A percentile compares a stretch with the other conserved stretches of the same genome.
Evolutionary conservation across 2,888 invertebrate species (phyloP).

Genomic region (Dryocosmus kuriphilus): DNA sequence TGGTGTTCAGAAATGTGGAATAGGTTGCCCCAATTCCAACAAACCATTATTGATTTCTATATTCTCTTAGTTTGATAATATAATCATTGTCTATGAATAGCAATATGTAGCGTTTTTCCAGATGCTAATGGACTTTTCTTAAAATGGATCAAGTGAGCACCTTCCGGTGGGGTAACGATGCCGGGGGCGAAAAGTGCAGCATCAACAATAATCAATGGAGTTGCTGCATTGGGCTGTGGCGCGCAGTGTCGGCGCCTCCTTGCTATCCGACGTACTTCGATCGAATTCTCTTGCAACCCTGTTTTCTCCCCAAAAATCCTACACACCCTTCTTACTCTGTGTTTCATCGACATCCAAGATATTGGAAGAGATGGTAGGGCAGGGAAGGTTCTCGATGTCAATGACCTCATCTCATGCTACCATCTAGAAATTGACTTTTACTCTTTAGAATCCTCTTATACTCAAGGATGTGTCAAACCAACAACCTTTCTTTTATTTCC

Average conservation of each 20-base stretch:
- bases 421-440: neutral
- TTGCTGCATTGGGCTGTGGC: conserved; percentile 76
- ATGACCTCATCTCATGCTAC: neutral
- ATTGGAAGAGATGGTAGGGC: conserved; percentile 19
- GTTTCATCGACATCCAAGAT: conserved; percentile 11
- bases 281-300: conserved; percentile 64
- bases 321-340: conserved; percentile 22
- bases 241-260: conserved; percentile 71
- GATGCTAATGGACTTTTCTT: conserved; percentile 18
- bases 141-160: conserved; percentile 36
- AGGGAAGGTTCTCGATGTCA: neutral
- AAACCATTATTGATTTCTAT: neutral
- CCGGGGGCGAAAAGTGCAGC: conserved; percentile 64
- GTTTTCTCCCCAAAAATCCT: conserved; percentile 44
- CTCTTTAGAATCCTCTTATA: neutral
- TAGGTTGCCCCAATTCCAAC: neutral
- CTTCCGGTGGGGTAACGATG: conserved; percentile 47
- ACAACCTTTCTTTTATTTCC: too few species aligned
- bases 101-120: neutral
- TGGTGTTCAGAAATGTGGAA: neutral
- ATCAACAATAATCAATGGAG: conserved; percentile 77
- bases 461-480: neutral
- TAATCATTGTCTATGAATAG: neutral
- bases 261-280: conserved; percentile 74
- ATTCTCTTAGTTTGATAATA: neutral